A percentile compares a stretch with the other conserved stretches of the same genome.
phyloP scores from a whole-genome alignment of 2,797 vertebrate species.

The Scomberomorus guttatus region DNA sequence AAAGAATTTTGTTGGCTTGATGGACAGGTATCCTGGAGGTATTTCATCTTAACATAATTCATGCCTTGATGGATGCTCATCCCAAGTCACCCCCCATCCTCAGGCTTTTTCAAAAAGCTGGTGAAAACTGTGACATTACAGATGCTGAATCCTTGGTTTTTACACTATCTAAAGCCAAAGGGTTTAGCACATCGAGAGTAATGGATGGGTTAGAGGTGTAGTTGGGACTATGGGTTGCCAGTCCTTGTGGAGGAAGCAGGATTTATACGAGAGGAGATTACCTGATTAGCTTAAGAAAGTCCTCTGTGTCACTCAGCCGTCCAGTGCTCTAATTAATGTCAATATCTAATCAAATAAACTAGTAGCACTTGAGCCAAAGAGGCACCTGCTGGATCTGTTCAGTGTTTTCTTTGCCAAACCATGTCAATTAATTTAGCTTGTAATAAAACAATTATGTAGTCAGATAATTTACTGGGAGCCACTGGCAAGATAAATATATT shows the following conservation, averaged over 20 bases:
- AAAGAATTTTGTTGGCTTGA: neutral
- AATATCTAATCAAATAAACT: constrained; percentile 3
- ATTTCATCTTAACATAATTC: neutral
- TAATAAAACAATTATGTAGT: neutral
- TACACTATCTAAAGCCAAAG: neutral
- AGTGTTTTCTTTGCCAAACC: neutral
- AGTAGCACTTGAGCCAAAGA: neutral
- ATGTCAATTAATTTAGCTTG: neutral
- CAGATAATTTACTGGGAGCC: neutral
- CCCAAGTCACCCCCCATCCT: too few species aligned
- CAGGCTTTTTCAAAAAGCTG: neutral
- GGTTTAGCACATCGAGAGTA: neutral
- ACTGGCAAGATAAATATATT: neutral
- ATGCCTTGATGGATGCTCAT: neutral
- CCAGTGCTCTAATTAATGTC: neutral
- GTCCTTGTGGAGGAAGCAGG: constrained; percentile 11
- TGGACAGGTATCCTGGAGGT: constrained; percentile 7
- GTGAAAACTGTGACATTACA: neutral
- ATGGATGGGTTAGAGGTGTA: neutral
- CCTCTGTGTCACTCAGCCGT: neutral
- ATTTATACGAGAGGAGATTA: neutral
- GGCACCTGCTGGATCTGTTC: neutral
- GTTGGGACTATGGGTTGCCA: neutral
- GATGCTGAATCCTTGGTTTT: neutral
- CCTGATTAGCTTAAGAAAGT: constrained; percentile 4